A percentile compares a stretch with the other conserved stretches of the same genome.
phyloP scores from a whole-genome alignment of 2,888 invertebrate genomes.

The Philhelius pedissequus region DNA sequence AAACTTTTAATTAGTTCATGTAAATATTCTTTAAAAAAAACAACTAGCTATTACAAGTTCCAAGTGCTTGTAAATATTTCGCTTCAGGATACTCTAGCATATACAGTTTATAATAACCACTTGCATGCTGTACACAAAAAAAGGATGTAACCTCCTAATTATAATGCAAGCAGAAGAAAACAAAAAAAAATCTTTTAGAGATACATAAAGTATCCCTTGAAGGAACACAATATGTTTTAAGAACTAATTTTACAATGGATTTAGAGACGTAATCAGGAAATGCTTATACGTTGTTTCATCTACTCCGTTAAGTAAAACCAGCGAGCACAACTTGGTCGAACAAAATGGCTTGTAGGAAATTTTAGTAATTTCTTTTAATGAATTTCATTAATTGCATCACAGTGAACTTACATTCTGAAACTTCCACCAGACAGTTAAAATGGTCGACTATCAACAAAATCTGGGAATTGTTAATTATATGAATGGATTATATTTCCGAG shows the following conservation, averaged over 20 bases:
- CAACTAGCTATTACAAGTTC: background rate
- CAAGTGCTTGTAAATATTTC: constrained; percentile 8
- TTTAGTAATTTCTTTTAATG: no score
- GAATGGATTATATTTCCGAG: no score
- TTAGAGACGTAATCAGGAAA: constrained; percentile 11
- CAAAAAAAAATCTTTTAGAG: background rate
- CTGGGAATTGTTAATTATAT: no score
- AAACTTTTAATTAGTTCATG: constrained; percentile 10
- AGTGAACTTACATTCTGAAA: no score
- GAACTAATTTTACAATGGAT: constrained; percentile 42
- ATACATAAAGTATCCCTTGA: constrained; percentile 13
- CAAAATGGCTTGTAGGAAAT: background rate
- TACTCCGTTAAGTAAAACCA: background rate
- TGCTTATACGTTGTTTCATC: background rate
- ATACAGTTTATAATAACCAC: constrained; percentile 6
- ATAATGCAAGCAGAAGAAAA: constrained; percentile 5
- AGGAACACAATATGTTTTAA: constrained; percentile 52
- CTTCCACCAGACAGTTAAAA: no score
- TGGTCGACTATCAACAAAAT: no score
- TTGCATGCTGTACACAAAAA: background rate
- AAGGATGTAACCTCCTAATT: constrained; percentile 34
- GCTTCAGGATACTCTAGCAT: background rate
- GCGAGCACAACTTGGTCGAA: background rate
- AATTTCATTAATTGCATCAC: no score
- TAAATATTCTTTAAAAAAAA: background rate